Evolutionary conservation across 2,113 vertebrate genomes (phyloP), one percentile per base, ranked within the genome.

Genomic region (Oreotrochilus melanogaster): DNA sequence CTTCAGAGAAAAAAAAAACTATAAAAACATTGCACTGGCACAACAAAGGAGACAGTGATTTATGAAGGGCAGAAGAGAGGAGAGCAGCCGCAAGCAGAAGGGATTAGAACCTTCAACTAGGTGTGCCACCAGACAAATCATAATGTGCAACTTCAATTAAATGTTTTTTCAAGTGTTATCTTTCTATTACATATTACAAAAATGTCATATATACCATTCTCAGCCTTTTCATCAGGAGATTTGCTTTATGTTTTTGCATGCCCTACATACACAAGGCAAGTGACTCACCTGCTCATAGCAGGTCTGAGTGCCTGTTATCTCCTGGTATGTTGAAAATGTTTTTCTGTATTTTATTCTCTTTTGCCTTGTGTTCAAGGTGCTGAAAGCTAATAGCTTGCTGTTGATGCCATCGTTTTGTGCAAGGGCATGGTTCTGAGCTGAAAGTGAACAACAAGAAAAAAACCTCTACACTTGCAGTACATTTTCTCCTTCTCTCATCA

Each of bases 271-370:
- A 87, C 65, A 91, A 95, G 76, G 93, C 83, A 93, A 93, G 95
- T 78, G 74, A 92, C 96, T 94, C 78, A 79, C 87, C 23, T 88
- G 81, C 64, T 66, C 60, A 56, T 75, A 95, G 78, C 54, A 62
- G 50, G 48, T 84, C 72, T 96, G 84, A 93, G n/a, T 96, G 67
- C 42, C 62, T 94, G 76, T 94, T 97, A 86, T 89, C 33, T 83
- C 37, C 33, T 19, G 37, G 33, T 43, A 62, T 81, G 93, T 45
- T 67, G 89, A 97, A 97, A 96, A 96, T 92, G 30, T 5, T 96
- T 97, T 92, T 92, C 92, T 95, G 10, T 91, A 89, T 95, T 97
- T 97, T 97, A 91, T 39, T 91, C 43, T 92, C 82, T 25, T 82
- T 96, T 5, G 11, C 12, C 56, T 43, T 42, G 24, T 69, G 30